Evolutionary conservation across 2,113 vertebrate genomes (phyloP), one percentile per base, ranked within the genome.

Genomic region (Apteryx mantelli): DNA sequence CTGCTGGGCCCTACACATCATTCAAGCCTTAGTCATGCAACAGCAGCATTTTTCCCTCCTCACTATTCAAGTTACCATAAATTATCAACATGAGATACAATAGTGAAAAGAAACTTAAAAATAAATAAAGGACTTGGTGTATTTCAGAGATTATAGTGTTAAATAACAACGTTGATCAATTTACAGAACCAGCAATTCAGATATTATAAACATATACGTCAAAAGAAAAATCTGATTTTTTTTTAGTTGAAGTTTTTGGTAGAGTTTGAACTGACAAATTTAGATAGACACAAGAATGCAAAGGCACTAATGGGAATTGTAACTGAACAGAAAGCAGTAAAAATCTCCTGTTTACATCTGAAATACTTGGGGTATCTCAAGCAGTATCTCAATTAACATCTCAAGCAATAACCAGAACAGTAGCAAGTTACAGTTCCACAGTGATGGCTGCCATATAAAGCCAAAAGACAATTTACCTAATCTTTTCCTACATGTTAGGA

Each of bases 261-360:
- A 20, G 44, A 70, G 36, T 48, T 79, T 86, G 69, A 95, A 30
- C 69, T 82, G 68, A 88, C 83, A 95, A 95, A 85, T 91, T 86
- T 91, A 82, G 61, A 91, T 34, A 82, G 53, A 69, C 73, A 90
- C 69, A 93, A 91, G 71, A 95, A 96, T 20, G 50, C 38, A 74
- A 81, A 82, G 84, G 70, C 50, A 81, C 74, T 93, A 87, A 48
- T 82, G 91, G 74, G 95, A 96, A 95, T 48, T 91, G 44, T 17
- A 92, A 63, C 48, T 89, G 19, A 94, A 70, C 8, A 79, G 56
- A 87, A 13, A 82, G 48, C 36, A 93, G 28, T 71, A 71, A 68
- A 65, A 90, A 88, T 74, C 32, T 13, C 34, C 58, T 65, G 71
- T 36, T 71, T 86, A 91, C 13, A 44, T 91, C 71, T 70, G 66